Evolutionary conservation across 2,113 vertebrate species (phyloP), one percentile per base, ranked within the genome.

Genomic region (Pteropus alecto): DNA sequence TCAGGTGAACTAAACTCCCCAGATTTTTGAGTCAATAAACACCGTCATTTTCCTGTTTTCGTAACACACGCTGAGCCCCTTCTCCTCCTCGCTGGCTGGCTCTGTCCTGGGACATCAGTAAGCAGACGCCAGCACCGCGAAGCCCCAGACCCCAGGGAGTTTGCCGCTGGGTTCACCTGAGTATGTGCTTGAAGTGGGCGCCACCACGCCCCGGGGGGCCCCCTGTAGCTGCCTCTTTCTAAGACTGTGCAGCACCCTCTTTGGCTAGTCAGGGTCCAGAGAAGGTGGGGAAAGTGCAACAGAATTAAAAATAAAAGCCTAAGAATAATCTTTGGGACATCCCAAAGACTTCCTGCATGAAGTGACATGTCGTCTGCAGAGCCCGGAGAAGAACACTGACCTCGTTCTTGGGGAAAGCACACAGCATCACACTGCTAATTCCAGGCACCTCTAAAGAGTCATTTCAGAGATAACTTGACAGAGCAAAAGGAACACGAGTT

Each of bases 131-230:
- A 18, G 30, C 0, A 10, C 1, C 21, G 16, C 15, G 16, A 38
- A 8, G 12, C 4, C 2, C 48, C 4, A 30, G 54, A 43, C 43
- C 16, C 22, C 9, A 21, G 15, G 1, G 8, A 22, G 18, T 51
- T 8, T 30, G 51, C 10, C 8, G 5, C 22, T 1, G 38, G 58
- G 11, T 24, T 35, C 8, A 24, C n/a, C 70, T 3, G 43, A 24
- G n/a, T 14, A 2, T 35, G 6, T n/a, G 5, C 12, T n/a, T 24
- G 7, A 33, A 11, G 19, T 0, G 11, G 48, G 13, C 1, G 54
- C 60, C 30, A 11, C 65, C 41, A 28, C 28, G 2, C 6, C 10
- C 43, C 70, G 48, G 12, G 63, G 19, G 46, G 28, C 21, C 15
- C 41, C 58, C 56, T 38, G 77, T 33, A 79, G 76, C 51, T 5